phyloP scores from a whole-genome alignment of 2,113 vertebrate species.

The Martes martes region DNA sequence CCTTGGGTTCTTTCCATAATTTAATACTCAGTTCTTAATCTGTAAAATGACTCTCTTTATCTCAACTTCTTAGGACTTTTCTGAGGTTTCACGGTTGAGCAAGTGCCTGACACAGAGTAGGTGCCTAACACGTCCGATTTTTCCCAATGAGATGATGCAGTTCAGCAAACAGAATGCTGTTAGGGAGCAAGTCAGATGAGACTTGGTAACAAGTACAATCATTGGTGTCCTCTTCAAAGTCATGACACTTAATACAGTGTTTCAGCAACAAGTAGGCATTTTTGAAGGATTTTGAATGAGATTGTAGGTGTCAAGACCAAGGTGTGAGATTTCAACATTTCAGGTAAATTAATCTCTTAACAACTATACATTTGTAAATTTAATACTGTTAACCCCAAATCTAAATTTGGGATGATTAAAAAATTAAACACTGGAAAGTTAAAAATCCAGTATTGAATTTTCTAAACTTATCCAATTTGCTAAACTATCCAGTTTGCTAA shows the following conservation, averaged over 20 bases:
- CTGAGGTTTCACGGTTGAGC: neutral
- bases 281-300: neutral
- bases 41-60: neutral
- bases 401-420: neutral
- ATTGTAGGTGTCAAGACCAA: neutral
- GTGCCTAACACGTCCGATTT: neutral
- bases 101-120: neutral
- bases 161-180: neutral
- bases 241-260: neutral
- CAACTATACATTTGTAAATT: too few species aligned
- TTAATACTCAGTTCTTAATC: neutral
- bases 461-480: neutral
- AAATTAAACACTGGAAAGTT: neutral
- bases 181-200: accelerated
- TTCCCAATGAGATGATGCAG: accelerated
- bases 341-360: neutral
- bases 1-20: neutral
- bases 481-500: neutral
- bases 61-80: neutral
- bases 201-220: neutral
- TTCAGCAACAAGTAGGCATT: neutral
- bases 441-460: neutral
- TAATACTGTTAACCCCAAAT: too few species aligned
- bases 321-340: neutral
- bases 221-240: neutral